Conservation (phyloP, 1,140 invertebrate genomes). For the Rhyacophila brunnea region DNA sequence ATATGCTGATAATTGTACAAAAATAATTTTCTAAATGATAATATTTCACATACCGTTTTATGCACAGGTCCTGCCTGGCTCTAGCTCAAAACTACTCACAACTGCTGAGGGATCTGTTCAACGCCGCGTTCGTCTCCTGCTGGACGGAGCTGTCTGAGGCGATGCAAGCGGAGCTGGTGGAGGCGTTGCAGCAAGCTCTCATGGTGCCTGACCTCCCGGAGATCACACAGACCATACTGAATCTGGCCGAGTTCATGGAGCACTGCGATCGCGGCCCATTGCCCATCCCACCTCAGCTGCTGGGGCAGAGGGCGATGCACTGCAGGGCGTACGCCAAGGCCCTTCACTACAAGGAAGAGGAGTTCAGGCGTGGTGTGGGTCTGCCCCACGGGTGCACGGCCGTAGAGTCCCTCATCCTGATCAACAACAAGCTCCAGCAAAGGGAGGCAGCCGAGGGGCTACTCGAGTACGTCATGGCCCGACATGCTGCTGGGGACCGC, state of each 20-base stretch:
- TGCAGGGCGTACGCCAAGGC: constrained; percentile 93
- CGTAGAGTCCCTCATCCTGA: constrained; percentile 91
- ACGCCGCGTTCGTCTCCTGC: constrained; percentile 98
- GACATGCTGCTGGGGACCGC: constrained; percentile 62
- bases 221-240: constrained; percentile 95
- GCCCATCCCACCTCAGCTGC: constrained; percentile 81
- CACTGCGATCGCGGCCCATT: constrained; percentile 96
- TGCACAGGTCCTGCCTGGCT: constrained; percentile 83
- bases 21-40: no score
- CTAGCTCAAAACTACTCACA: constrained; percentile 94
- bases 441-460: constrained; percentile 94
- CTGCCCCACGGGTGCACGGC: constrained; percentile 72
- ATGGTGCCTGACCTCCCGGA: constrained; percentile 93
- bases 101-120: constrained; percentile 92
- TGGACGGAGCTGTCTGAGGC: constrained; percentile 91
- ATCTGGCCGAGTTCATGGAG: constrained; percentile 99
- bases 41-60: no score
- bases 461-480: constrained; percentile 86
- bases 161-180: constrained; percentile 84
- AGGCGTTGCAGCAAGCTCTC: constrained; percentile 85
- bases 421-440: constrained; percentile 98
- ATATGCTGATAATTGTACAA: no score
- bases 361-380: constrained; percentile 72
- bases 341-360: constrained; percentile 97
- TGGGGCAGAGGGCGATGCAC: constrained; percentile 80